These are phyloP conservation scores for Protonibea diacanthus DNA, from an alignment of 2,797 vertebrate genomes.

Conservation along the genomic window DNA sequence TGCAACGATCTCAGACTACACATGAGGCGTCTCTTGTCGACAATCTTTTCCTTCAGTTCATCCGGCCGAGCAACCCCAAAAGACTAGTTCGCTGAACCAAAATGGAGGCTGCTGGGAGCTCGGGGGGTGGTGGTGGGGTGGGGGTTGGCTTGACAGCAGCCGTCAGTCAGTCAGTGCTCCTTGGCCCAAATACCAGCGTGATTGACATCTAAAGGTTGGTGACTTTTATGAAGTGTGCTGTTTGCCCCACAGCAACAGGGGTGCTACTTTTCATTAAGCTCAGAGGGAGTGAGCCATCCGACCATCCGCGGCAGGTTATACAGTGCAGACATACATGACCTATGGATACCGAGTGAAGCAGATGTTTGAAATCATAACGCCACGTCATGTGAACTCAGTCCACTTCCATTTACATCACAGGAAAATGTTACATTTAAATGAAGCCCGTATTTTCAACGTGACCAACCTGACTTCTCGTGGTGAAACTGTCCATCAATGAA, in stretches of 20 bases:
- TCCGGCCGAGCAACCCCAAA: constrained; percentile 8
- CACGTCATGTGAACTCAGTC: neutral
- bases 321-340: neutral
- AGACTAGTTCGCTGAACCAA: constrained; percentile 42
- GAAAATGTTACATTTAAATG: neutral
- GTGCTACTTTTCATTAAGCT: constrained; percentile 67
- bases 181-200: constrained; percentile 73
- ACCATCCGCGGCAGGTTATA: neutral
- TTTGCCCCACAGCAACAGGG: constrained; percentile 49
- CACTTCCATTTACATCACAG: neutral
- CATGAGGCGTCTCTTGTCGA: constrained; percentile 37
- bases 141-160: constrained; percentile 28
- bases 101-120: constrained; percentile 54
- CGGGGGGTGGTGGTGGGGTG: neutral
- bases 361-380: neutral
- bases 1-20: constrained; percentile 45
- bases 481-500: constrained; percentile 5
- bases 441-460: neutral
- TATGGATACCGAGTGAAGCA: neutral
- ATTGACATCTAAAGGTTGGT: constrained; percentile 74
- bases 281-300: constrained; percentile 32
- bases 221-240: constrained; percentile 71
- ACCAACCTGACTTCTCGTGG: neutral
- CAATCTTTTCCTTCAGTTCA: constrained; percentile 43
- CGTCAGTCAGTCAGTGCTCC: constrained; percentile 59